Conservation (phyloP, 2,113 vertebrate species). For the Entelurus aequoreus region DNA sequence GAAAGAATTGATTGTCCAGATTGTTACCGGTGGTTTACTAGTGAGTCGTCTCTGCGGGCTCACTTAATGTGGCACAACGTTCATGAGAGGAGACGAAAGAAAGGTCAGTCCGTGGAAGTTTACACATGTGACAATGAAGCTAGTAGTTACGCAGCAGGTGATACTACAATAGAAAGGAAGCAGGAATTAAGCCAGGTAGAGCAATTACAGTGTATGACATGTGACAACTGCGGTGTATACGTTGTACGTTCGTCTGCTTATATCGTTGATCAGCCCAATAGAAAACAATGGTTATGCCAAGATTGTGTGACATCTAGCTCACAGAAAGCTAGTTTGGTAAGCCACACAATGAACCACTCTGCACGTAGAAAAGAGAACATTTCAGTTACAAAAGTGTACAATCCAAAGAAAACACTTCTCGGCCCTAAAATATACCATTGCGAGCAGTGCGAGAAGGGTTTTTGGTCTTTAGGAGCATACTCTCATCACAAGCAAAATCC, state of each 20-base stretch:
- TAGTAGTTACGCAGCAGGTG: slow-evolving; percentile 39
- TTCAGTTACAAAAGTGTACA: slow-evolving; percentile 55
- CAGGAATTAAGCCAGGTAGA: slow-evolving; percentile 38
- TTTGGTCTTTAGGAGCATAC: slow-evolving; percentile 75
- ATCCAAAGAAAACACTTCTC: slow-evolving; percentile 74
- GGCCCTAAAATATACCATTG: slow-evolving; percentile 75
- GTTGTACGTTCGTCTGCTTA: slow-evolving; percentile 66
- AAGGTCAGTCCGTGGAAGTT: slow-evolving; percentile 49
- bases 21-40: slow-evolving; percentile 65
- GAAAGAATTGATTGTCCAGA: slow-evolving; percentile 61
- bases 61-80: slow-evolving; percentile 70
- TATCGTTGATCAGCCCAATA: slow-evolving; percentile 65
- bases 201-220: slow-evolving; percentile 46
- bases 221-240: slow-evolving; percentile 60
- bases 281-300: slow-evolving; percentile 60
- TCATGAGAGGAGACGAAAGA: slow-evolving; percentile 49
- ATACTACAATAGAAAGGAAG: slow-evolving; percentile 46
- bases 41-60: slow-evolving; percentile 58
- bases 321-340: slow-evolving; percentile 54
- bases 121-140: slow-evolving; percentile 56
- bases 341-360: slow-evolving; percentile 57
- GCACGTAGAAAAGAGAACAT: slow-evolving; percentile 34
- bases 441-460: slow-evolving; percentile 72
- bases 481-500: slow-evolving; percentile 72
- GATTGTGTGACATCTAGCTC: slow-evolving; percentile 60